Evolutionary conservation across 2,113 vertebrate species (phyloP).

Genomic region (Cephalophus harveyi): DNA sequence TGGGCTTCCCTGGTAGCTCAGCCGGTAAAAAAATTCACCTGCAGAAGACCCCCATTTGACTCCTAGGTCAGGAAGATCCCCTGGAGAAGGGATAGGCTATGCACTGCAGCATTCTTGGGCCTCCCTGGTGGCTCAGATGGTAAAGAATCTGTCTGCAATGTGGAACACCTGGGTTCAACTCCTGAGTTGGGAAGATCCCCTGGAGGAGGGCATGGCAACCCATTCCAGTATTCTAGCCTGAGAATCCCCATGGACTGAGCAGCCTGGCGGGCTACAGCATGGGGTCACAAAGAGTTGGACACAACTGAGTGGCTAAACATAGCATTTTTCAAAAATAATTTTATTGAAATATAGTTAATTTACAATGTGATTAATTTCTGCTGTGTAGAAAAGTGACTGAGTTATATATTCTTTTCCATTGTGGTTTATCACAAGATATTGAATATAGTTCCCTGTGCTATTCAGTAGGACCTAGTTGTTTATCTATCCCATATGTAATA

Average conservation of each 20-base stretch:
- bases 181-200: background rate
- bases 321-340: background rate
- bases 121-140: background rate
- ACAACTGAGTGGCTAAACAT: background rate
- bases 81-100: background rate
- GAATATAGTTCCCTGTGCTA: background rate
- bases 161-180: background rate
- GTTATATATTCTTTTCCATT: background rate
- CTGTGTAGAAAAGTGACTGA: background rate
- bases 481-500: background rate
- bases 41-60: background rate
- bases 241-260: background rate
- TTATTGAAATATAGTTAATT: background rate
- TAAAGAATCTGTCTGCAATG: background rate
- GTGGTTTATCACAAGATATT: background rate
- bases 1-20: background rate
- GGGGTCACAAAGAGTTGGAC: background rate
- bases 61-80: background rate
- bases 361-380: background rate
- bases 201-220: background rate
- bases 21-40: background rate
- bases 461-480: background rate
- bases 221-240: background rate
- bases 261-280: background rate
- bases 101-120: background rate